Conservation (phyloP, 2,113 vertebrate genomes). For the Lophochroa leadbeateri region DNA sequence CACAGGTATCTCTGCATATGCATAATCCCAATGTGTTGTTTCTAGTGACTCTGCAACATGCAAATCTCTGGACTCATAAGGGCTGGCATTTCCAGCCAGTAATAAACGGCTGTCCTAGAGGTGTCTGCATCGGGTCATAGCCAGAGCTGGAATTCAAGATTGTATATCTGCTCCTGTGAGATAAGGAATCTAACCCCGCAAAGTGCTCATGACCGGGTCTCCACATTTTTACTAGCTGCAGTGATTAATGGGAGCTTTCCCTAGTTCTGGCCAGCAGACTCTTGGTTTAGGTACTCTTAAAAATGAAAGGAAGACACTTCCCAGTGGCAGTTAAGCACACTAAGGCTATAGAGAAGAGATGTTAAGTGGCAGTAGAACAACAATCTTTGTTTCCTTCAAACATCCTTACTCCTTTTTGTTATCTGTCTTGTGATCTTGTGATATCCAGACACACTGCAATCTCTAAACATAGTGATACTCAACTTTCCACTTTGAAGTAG, state of each 20-base stretch:
- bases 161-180: background rate
- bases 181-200: background rate
- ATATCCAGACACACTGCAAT: background rate
- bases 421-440: background rate
- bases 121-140: background rate
- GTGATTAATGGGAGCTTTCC: background rate
- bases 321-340: background rate
- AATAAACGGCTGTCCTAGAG: background rate
- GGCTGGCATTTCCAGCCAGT: background rate
- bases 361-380: background rate
- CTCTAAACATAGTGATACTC: background rate
- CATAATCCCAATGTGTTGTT: rapidly evolving
- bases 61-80: background rate
- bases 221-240: background rate
- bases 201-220: background rate
- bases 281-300: background rate
- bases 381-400: background rate
- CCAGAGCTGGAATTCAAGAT: background rate
- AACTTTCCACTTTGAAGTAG: background rate
- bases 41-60: background rate
- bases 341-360: background rate
- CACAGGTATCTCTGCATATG: background rate
- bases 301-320: background rate
- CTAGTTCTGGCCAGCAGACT: background rate
- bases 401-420: background rate